Conservation (phyloP, 1,140 invertebrate genomes). For the Theocolax elegans region DNA sequence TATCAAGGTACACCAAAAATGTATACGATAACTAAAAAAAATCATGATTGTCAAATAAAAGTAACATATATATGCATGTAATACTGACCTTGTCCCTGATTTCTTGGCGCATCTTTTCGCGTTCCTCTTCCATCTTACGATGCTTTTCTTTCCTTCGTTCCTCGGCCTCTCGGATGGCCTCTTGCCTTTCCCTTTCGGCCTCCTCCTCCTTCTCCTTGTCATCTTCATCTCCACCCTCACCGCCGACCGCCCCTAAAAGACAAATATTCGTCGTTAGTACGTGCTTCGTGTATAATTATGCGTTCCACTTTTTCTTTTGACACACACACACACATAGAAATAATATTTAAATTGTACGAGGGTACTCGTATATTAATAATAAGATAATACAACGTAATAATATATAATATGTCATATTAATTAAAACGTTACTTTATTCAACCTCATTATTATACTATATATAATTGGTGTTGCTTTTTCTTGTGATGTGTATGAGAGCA, state of each 20-base stretch:
- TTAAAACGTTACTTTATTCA: too few relatives aligned
- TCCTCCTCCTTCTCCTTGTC: slow-evolving; percentile 96
- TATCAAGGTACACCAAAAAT: too few relatives aligned
- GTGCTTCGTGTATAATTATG: not conserved
- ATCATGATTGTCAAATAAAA: too few relatives aligned
- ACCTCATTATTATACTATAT: too few relatives aligned
- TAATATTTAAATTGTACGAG: too few relatives aligned
- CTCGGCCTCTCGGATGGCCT: slow-evolving; percentile 93
- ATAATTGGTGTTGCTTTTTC: too few relatives aligned
- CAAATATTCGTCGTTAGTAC: slow-evolving; percentile 28
- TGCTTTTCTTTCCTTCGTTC: slow-evolving; percentile 96
- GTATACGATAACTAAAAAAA: too few relatives aligned
- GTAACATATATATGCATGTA: too few relatives aligned
- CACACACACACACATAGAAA: not conserved
- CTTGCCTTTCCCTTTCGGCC: slow-evolving; percentile 92
- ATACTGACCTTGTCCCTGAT: slow-evolving; percentile 93
- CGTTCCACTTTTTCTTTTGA: not conserved
- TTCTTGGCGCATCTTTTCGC: slow-evolving; percentile 97
- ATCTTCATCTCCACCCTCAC: slow-evolving; percentile 87
- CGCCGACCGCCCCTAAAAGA: slow-evolving; percentile 84
- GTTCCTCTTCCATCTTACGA: slow-evolving; percentile 97
- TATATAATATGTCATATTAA: too few relatives aligned
- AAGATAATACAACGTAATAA: too few relatives aligned
- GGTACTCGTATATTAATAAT: too few relatives aligned
- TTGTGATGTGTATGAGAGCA: too few relatives aligned